These are phyloP conservation scores for Mystacides longicornis DNA, from an alignment of 2,888 invertebrate genomes.

Conservation along the genomic window DNA sequence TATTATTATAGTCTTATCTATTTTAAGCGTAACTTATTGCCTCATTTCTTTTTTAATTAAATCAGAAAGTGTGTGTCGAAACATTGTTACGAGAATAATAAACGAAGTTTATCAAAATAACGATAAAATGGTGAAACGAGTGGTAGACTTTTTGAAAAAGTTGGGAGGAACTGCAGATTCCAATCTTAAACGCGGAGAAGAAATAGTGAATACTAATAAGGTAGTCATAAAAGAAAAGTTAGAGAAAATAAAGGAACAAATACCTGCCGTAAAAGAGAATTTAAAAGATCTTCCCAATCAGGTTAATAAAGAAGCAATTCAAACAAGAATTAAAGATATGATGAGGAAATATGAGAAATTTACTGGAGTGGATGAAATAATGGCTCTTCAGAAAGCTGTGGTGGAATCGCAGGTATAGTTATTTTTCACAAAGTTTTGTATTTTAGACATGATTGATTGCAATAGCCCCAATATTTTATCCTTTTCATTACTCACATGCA, in stretches of 20 bases:
- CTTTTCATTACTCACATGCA: neutral
- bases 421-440: no score
- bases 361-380: constrained; percentile 72
- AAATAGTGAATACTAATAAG: constrained; percentile 3
- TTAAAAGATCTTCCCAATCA: constrained; percentile 12
- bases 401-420: constrained; percentile 53
- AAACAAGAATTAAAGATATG: constrained; percentile 11
- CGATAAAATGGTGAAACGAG: constrained; percentile 19
- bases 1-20: no score
- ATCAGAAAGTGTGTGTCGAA: no score
- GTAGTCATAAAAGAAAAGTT: constrained; percentile 12
- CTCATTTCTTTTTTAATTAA: no score
- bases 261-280: constrained; percentile 15
- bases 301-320: constrained; percentile 10
- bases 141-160: constrained; percentile 14
- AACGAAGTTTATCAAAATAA: no score
- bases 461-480: neutral
- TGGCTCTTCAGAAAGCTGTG: constrained; percentile 65
- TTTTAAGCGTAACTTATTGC: no score
- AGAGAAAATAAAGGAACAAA: constrained; percentile 9
- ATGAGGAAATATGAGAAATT: constrained; percentile 56
- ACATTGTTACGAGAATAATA: no score
- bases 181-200: constrained; percentile 18
- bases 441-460: neutral
- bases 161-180: constrained; percentile 11